Evolutionary conservation across 2,888 invertebrate genomes (phyloP).

Genomic region (Callyntrura sp.): DNA sequence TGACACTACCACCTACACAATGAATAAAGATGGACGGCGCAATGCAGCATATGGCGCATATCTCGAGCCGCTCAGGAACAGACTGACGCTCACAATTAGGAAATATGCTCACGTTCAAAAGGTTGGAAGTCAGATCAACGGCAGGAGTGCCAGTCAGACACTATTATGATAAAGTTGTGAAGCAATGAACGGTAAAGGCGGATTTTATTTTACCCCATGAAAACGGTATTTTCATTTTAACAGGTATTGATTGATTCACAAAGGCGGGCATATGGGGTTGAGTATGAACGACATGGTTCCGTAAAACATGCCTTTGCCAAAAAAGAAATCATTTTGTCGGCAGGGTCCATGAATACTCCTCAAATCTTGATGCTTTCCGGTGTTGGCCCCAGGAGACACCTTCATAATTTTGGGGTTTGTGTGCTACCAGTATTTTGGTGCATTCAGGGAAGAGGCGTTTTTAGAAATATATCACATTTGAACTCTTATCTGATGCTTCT

Average conservation of each 20-base stretch:
- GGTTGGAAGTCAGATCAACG: slow-evolving; percentile 69
- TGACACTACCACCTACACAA: slow-evolving; percentile 71
- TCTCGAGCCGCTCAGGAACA: slow-evolving; percentile 75
- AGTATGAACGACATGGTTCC: slow-evolving; percentile 78
- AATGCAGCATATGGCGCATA: slow-evolving; percentile 74
- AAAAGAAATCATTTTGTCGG: slow-evolving; percentile 80
- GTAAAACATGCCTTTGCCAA: slow-evolving; percentile 73
- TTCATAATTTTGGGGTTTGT: slow-evolving; percentile 60
- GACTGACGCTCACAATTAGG: slow-evolving; percentile 80
- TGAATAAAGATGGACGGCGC: slow-evolving; percentile 76
- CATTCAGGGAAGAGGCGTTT: slow-evolving; percentile 1
- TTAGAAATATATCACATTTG: neutral
- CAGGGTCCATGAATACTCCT: slow-evolving; percentile 78
- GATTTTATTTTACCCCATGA: too few relatives aligned
- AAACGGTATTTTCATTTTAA: neutral
- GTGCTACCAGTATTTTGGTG: slow-evolving; percentile 11
- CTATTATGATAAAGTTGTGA: slow-evolving; percentile 12
- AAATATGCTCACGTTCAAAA: slow-evolving; percentile 82
- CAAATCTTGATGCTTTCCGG: slow-evolving; percentile 76
- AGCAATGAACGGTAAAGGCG: too few relatives aligned
- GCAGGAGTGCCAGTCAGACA: slow-evolving; percentile 44
- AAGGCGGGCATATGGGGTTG: slow-evolving; percentile 78
- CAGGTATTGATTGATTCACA: slow-evolving; percentile 78
- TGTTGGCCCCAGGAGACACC: slow-evolving; percentile 64
- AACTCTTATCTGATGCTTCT: too few relatives aligned